These are phyloP conservation scores for Gallinago media DNA, from an alignment of 2,113 vertebrate genomes.

Conservation along the genomic window DNA sequence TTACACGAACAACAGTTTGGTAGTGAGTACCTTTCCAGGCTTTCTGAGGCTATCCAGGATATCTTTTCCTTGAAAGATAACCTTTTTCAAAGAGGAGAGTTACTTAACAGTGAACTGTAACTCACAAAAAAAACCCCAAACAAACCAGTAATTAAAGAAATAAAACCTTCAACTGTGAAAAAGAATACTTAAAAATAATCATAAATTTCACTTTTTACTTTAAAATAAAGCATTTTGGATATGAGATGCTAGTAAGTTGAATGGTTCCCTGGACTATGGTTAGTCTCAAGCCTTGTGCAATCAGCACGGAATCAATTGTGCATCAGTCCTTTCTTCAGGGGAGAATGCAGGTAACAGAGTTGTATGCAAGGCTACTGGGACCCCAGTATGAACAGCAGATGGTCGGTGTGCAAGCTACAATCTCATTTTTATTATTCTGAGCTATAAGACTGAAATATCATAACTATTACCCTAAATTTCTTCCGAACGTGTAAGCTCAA, in stretches of 20 bases:
- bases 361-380: not conserved
- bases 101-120: not conserved
- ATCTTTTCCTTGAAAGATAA: not conserved
- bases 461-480: not conserved
- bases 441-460: not conserved
- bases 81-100: not conserved
- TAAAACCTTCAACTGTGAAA: not conserved
- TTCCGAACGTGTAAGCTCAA: not conserved
- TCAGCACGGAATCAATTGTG: not conserved
- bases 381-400: not conserved
- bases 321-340: not conserved
- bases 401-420: not conserved
- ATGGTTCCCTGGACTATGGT: accelerated
- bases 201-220: not conserved
- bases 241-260: not conserved
- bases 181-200: not conserved
- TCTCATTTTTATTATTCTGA: not conserved
- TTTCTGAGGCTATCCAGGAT: not conserved
- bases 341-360: not conserved
- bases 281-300: not conserved
- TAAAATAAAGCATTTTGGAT: not conserved
- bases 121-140: not conserved
- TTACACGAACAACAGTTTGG: not conserved
- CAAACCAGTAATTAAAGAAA: not conserved
- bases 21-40: not conserved